Conservation (phyloP, 2,888 invertebrate species). For the Acheta domesticus region DNA sequence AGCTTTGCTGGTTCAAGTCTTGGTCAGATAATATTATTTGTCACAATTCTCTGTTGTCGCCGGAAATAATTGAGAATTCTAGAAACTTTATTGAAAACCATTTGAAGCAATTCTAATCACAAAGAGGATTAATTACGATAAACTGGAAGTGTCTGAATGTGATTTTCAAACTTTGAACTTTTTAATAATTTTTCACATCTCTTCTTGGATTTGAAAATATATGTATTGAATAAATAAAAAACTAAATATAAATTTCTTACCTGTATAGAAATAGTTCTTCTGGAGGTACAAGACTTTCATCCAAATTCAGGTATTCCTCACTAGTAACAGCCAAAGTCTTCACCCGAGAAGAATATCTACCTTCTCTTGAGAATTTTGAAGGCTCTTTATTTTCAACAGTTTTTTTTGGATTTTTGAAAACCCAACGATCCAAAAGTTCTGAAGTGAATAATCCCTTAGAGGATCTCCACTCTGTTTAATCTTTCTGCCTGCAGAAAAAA, state of each 20-base stretch:
- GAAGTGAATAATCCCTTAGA: constrained; percentile 83
- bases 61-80: no score
- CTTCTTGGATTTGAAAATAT: no score
- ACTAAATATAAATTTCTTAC: constrained; percentile 47
- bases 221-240: no score
- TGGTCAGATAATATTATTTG: no score
- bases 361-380: constrained; percentile 65
- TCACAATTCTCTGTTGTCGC: no score
- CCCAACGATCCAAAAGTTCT: constrained; percentile 93
- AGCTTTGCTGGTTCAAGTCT: no score
- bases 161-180: no score
- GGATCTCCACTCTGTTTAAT: constrained; percentile 91
- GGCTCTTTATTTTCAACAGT: constrained; percentile 50
- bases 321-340: constrained; percentile 72
- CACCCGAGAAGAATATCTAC: constrained; percentile 62
- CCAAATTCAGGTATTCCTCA: constrained; percentile 63
- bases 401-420: constrained; percentile 88
- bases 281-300: constrained; percentile 72
- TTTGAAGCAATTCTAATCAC: no score
- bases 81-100: no score
- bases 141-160: no score
- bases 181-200: no score
- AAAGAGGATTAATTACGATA: no score
- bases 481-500: constrained; percentile 55
- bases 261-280: constrained; percentile 84